phyloP scores from a whole-genome alignment of 2,888 invertebrate genomes.

The Drosophila stalkeri region DNA sequence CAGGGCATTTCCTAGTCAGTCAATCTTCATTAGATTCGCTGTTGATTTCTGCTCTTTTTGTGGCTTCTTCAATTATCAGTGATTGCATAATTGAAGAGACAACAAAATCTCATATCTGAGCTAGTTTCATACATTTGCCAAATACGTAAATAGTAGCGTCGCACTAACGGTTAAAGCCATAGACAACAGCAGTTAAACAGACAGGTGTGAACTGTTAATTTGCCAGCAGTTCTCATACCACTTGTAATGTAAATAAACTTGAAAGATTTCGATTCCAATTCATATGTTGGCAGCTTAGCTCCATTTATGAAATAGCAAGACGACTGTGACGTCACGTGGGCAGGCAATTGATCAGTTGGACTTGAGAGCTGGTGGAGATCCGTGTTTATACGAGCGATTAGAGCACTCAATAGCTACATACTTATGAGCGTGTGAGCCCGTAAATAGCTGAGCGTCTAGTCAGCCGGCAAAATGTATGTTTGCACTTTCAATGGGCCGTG shows the following conservation, averaged over 20 bases:
- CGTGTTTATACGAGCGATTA: conserved; percentile 38
- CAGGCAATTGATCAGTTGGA: not conserved
- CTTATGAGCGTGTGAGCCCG: conserved; percentile 8
- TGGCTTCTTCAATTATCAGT: conserved; percentile 56
- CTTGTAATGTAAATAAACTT: conserved; percentile 17
- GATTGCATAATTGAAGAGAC: conserved; percentile 56
- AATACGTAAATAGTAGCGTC: conserved; percentile 39
- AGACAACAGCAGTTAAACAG: conserved; percentile 10
- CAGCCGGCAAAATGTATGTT: conserved; percentile 35
- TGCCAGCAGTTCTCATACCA: conserved; percentile 12
- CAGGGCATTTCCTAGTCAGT: not conserved
- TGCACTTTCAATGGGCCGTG: conserved; percentile 67
- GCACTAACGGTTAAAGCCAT: conserved; percentile 38
- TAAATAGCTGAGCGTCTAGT: conserved; percentile 56
- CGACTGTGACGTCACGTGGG: conserved; percentile 27
- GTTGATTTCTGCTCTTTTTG: conserved; percentile 16
- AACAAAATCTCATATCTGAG: conserved; percentile 43
- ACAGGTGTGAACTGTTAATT: conserved; percentile 55
- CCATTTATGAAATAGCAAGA: conserved; percentile 20
- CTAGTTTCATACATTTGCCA: conserved; percentile 11
- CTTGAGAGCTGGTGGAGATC: conserved; percentile 21
- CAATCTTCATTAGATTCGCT: not conserved
- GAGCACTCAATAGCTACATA: conserved; percentile 36
- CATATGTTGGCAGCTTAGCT: conserved; percentile 24
- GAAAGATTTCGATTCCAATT: not conserved